These are phyloP conservation scores for Heterotis niloticus DNA, from an alignment of 2,113 vertebrate genomes.

Conservation along the genomic window DNA sequence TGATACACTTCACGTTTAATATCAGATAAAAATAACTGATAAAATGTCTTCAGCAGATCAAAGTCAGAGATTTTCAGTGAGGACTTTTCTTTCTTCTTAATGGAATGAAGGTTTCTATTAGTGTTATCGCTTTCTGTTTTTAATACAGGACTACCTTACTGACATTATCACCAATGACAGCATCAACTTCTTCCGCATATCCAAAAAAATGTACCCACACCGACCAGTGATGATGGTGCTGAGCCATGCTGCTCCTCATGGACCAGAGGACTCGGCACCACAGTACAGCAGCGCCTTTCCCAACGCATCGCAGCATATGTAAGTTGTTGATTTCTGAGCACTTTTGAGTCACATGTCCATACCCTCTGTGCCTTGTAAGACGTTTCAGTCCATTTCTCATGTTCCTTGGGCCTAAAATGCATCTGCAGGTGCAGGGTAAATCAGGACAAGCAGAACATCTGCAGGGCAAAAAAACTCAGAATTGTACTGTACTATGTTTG, in stretches of 20 bases:
- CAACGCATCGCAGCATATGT: slow-evolving; percentile 96
- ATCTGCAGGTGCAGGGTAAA: too few species aligned
- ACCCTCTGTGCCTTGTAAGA: too few species aligned
- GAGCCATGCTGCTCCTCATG: slow-evolving; percentile 90
- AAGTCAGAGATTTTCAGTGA: background rate
- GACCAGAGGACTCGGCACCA: slow-evolving; percentile 88
- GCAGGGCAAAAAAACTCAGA: too few species aligned
- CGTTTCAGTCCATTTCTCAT: too few species aligned
- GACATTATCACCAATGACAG: slow-evolving; percentile 95
- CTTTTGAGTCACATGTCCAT: background rate
- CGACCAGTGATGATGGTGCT: slow-evolving; percentile 89
- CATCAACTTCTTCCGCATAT: slow-evolving; percentile 83
- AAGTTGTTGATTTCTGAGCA: slow-evolving; percentile 45
- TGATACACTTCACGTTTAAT: background rate
- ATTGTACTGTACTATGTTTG: too few species aligned
- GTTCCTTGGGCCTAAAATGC: too few species aligned
- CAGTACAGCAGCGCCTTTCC: slow-evolving; percentile 87
- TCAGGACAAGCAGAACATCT: background rate
- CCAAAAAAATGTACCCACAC: slow-evolving; percentile 91
- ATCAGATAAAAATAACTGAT: background rate
- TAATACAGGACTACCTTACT: slow-evolving; percentile 85
- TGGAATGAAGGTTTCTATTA: background rate
- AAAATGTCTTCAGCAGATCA: slow-evolving; percentile 11
- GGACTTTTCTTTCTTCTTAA: background rate
- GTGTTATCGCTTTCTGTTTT: background rate